Percentiles rank a stretch among this genome's conserved stretches.
phyloP scores from a whole-genome alignment of 2,888 invertebrate species.

The Eupithecia dodoneata region DNA sequence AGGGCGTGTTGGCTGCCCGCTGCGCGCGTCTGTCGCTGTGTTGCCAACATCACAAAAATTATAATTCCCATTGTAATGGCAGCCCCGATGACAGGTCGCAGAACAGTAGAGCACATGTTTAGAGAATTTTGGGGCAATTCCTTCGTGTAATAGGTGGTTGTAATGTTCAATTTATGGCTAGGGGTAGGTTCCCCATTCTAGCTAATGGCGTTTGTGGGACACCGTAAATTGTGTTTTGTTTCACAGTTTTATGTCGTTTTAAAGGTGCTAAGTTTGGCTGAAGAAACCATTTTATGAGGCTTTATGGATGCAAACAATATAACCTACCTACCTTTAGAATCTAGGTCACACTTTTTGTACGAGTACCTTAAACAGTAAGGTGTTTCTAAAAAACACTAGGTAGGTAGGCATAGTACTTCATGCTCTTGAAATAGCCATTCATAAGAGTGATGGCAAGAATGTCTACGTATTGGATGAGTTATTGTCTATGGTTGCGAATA shows the following conservation, averaged over 20 bases:
- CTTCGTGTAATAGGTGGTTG: slow-evolving; percentile 79
- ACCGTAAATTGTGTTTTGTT: slow-evolving; percentile 28
- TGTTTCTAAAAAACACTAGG: not conserved
- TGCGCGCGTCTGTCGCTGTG: slow-evolving; percentile 80
- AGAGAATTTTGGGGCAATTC: slow-evolving; percentile 82
- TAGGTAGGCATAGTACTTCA: not conserved
- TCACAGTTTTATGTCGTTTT: slow-evolving; percentile 5
- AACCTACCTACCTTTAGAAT: not conserved
- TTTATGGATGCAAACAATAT: not conserved
- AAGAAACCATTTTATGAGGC: not conserved
- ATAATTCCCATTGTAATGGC: slow-evolving; percentile 78
- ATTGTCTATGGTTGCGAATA: slow-evolving; percentile 14
- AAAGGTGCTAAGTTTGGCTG: not conserved
- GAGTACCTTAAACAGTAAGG: not conserved
- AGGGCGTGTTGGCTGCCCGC: slow-evolving; percentile 78
- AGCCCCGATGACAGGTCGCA: slow-evolving; percentile 82
- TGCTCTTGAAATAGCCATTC: not conserved
- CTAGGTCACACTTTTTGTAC: not conserved
- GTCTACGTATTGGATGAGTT: not conserved
- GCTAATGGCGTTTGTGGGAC: slow-evolving; percentile 52
- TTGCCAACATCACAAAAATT: slow-evolving; percentile 79
- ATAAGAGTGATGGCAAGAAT: not conserved
- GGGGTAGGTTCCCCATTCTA: slow-evolving; percentile 62
- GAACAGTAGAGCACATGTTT: slow-evolving; percentile 78
- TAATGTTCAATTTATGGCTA: slow-evolving; percentile 79